A percentile compares a stretch with the other conserved stretches of the same genome.
Conservation (phyloP, 2,888 invertebrate genomes). For the Diabrotica balteata region DNA sequence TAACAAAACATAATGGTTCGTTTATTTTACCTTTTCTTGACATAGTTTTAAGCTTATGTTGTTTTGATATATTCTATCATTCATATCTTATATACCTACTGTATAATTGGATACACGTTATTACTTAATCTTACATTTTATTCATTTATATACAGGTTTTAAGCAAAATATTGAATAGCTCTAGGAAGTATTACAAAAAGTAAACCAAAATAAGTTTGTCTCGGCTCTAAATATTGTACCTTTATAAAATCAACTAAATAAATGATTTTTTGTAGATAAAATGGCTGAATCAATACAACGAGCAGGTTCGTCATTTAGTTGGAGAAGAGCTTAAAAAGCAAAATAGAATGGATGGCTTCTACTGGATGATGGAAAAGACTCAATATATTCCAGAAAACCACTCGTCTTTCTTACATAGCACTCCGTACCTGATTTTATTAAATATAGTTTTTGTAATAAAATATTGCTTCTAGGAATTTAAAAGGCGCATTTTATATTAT, state of each 20-base stretch:
- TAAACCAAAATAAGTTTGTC: no score
- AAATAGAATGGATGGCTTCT: conserved; percentile 74
- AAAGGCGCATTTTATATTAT: background rate
- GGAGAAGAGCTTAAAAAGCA: conserved; percentile 77
- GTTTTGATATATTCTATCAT: no score
- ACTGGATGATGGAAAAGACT: conserved; percentile 88
- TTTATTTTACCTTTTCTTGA: no score
- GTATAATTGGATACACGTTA: no score
- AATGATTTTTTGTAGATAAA: conserved; percentile 66
- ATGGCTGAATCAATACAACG: conserved; percentile 83
- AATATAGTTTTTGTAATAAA: conserved; percentile 23
- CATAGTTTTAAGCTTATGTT: no score
- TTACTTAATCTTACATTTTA: no score
- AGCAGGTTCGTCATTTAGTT: conserved; percentile 73
- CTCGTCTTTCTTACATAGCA: conserved; percentile 19
- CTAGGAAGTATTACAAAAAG: no score
- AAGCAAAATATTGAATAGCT: no score
- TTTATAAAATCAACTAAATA: background rate
- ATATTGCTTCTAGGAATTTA: background rate
- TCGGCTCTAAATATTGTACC: background rate
- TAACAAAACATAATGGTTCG: no score
- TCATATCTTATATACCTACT: no score
- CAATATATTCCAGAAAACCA: conserved; percentile 69
- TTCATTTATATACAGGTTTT: no score
- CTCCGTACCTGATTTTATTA: conserved; percentile 25